Base-by-base conservation (phyloP, 2,888 invertebrate genomes). In the Allolobophora icterica region DNA sequence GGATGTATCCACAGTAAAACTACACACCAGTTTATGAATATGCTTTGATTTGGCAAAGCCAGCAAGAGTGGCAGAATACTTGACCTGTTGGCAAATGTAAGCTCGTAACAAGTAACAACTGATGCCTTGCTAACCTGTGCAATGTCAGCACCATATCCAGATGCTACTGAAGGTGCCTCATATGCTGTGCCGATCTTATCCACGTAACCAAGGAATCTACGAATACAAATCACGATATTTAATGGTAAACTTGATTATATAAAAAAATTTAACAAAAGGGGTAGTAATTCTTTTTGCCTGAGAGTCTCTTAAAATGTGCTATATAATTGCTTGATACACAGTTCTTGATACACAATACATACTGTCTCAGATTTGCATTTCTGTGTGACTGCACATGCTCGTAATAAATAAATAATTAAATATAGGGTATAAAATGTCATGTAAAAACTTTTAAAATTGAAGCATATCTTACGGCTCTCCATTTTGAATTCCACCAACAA, bases 181-280 rank as follows among this genome's bases (percentile, higher is more conserved):
- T 97, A 99, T 0, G 99, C 98, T 42, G 98, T 98, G 24, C 99
- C 99, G 90, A 99, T 96, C 95, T 98, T 97, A 95, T 99, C 99
- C 0, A 99, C 97, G 91, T 97, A 97, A 1, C 98, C 99, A 91
- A 99, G 96, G 96, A 98, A 99, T 96, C 97, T 98, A 94, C 42
- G 95, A 95, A 71, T 30, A n/a, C 71, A 71, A 71, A 71, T 71
- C 71, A 71, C n/a, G 71, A 71, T n/a, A 13, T n/a, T n/a, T 71
- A 71, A 24, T 13, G 1, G n/a, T 11, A 71, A 71, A 71, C n/a
- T n/a, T 17, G 8, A n/a, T 71, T 71, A n/a, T n/a, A 71, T n/a
- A 71, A 71, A 71, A 8, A 71, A 4, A 30, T 17, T n/a, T 71
- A n/a, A 11, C 30, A 71, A n/a, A 71, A n/a, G 30, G 52, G 24